These are phyloP conservation scores for Manis javanica DNA, from an alignment of 2,797 vertebrate genomes.

Conservation along the genomic window DNA sequence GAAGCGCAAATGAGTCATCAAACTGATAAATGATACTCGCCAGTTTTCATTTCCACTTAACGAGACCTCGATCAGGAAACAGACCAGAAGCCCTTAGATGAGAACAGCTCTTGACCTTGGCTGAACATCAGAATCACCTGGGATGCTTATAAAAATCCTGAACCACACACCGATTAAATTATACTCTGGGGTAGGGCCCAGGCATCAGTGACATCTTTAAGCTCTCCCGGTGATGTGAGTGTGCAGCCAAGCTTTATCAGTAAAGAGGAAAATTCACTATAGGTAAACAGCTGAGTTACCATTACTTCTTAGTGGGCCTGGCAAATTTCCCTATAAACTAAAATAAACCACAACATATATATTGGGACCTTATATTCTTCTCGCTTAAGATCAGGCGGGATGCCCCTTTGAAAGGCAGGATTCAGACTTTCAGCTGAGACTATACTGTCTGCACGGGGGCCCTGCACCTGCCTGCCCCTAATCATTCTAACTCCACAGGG, in stretches of 20 bases:
- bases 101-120: conserved; percentile 35
- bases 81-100: conserved; percentile 34
- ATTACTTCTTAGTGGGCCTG: not conserved
- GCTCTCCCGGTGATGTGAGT: not conserved
- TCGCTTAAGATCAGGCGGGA: not conserved
- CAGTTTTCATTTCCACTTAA: conserved; percentile 48
- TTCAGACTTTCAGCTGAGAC: not conserved
- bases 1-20: not conserved
- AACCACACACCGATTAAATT: not conserved
- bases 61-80: conserved; percentile 2
- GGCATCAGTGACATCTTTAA: not conserved
- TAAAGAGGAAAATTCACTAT: not conserved
- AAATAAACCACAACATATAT: not conserved
- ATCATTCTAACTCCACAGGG: not conserved
- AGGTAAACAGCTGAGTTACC: not conserved
- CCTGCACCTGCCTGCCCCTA: not conserved
- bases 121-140: not conserved
- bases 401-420: not conserved
- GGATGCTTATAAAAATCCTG: not conserved
- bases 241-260: not conserved
- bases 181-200: not conserved
- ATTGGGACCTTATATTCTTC: not conserved
- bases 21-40: not conserved
- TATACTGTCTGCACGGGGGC: too few species aligned
- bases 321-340: not conserved